Evolutionary conservation across 1,140 invertebrate genomes (phyloP).

Genomic region (Bombus turneri): DNA sequence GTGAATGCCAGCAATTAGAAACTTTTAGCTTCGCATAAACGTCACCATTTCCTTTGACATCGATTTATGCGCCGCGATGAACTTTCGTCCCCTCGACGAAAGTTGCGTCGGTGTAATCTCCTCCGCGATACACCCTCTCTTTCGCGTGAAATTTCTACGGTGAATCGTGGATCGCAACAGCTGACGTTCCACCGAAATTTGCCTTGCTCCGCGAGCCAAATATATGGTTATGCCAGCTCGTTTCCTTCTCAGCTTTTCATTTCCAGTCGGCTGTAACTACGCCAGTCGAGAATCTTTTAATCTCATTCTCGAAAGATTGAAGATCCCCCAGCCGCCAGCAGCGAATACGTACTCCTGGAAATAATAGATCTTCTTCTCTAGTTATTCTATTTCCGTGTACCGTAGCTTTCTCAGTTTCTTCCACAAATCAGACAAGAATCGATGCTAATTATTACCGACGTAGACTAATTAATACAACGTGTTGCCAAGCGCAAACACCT

Average conservation of each 20-base stretch:
- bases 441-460: not conserved
- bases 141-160: not conserved
- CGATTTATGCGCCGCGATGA: not conserved
- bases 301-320: not conserved
- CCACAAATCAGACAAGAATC: not conserved
- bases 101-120: not conserved
- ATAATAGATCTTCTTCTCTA: not conserved
- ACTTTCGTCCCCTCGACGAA: not conserved
- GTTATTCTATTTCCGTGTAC: not conserved
- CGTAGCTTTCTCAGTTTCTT: too few relatives aligned
- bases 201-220: not conserved
- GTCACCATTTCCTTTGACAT: not conserved
- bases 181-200: not conserved
- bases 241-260: not conserved
- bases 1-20: conserved; percentile 2
- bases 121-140: not conserved
- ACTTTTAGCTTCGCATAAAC: conserved; percentile 21
- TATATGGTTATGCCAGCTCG: not conserved
- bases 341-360: too few relatives aligned
- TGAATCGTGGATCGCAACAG: too few relatives aligned
- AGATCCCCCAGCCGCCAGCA: too few relatives aligned
- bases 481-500: not conserved
- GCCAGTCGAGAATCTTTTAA: not conserved
- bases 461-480: not conserved
- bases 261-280: too few relatives aligned